Evolutionary conservation across 2,113 vertebrate species (phyloP).

Genomic region (Ia io): DNA sequence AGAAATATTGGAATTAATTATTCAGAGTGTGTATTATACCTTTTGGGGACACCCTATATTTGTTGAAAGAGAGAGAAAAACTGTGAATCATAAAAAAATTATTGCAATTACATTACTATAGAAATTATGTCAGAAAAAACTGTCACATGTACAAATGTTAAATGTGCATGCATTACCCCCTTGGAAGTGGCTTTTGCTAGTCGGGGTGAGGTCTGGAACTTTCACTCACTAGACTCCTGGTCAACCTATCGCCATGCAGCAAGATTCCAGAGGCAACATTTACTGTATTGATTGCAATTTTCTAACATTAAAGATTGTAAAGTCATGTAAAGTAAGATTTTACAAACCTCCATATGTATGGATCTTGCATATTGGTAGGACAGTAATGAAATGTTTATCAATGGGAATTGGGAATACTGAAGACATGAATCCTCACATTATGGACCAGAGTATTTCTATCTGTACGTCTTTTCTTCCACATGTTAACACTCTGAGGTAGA

Average conservation of each 20-base stretch:
- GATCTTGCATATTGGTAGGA: background rate
- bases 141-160: background rate
- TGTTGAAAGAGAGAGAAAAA: background rate
- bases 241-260: background rate
- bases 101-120: background rate
- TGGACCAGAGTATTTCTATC: background rate
- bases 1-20: no score
- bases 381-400: background rate
- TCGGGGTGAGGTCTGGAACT: no score
- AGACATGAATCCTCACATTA: background rate
- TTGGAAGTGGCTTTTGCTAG: background rate
- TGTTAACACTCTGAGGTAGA: background rate
- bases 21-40: no score
- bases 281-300: background rate
- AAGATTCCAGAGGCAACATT: background rate
- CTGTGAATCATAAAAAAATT: background rate
- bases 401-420: background rate
- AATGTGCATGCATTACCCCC: fast-evolving
- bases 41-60: no score
- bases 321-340: background rate
- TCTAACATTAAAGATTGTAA: background rate
- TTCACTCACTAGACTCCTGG: no score
- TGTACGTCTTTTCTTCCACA: background rate
- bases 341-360: fast-evolving
- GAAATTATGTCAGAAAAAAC: background rate